Conservation (phyloP, 2,113 vertebrate genomes). For the Antigone vipio region DNA sequence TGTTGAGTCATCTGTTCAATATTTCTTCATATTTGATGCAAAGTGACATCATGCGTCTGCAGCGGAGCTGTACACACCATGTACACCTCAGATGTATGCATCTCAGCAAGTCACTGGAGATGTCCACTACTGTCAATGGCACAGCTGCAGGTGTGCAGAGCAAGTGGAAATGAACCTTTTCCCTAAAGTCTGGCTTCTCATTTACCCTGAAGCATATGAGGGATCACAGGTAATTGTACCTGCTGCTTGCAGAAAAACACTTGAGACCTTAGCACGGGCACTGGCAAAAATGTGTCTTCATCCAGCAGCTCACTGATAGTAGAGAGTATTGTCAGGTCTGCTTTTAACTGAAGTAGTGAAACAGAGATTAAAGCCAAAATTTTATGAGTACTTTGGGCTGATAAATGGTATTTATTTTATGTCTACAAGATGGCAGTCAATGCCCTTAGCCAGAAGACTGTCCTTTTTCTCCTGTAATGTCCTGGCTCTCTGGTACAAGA, state of each 20-base stretch:
- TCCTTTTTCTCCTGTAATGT: background rate
- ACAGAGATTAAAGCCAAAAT: background rate
- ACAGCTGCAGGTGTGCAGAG: background rate
- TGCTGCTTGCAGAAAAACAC: background rate
- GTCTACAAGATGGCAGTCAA: background rate
- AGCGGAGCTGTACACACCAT: fast-evolving
- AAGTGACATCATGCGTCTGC: background rate
- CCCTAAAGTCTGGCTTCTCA: background rate
- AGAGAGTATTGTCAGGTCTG: background rate
- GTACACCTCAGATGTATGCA: background rate
- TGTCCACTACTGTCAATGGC: background rate
- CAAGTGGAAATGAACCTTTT: background rate
- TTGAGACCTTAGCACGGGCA: background rate
- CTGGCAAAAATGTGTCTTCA: background rate
- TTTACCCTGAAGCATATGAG: background rate
- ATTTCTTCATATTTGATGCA: background rate
- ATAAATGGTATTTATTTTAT: background rate
- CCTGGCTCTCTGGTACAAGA: background rate
- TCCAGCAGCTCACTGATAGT: background rate
- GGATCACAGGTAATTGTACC: background rate
- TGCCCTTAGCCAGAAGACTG: background rate
- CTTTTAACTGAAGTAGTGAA: background rate
- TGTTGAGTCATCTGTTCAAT: background rate
- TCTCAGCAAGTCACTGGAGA: background rate
- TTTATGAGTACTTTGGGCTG: background rate